Percentiles rank a stretch among this genome's conserved stretches.
Conservation (phyloP, 1,140 invertebrate genomes). For the Brachionus rubens region DNA sequence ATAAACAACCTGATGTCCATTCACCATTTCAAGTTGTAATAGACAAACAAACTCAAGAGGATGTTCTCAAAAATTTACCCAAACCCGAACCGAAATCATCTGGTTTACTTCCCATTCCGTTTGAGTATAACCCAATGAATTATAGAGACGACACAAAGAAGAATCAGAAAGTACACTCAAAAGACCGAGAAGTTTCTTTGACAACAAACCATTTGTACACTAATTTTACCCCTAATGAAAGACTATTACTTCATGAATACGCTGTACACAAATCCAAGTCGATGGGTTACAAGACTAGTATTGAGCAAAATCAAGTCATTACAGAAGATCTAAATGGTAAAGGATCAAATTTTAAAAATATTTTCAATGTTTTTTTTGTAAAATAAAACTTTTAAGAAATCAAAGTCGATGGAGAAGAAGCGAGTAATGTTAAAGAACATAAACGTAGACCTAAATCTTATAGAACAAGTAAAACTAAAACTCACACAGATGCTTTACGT, state of each 20-base stretch:
- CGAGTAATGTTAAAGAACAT: neutral
- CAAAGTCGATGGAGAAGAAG: no score
- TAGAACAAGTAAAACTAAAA: neutral
- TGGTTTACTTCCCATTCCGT: neutral
- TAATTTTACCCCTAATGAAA: neutral
- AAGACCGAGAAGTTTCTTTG: neutral
- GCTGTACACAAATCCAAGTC: neutral
- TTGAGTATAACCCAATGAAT: neutral
- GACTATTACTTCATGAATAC: conserved; percentile 16
- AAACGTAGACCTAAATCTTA: neutral
- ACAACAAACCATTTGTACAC: conserved; percentile 1
- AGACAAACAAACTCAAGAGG: conserved; percentile 1
- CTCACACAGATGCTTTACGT: neutral
- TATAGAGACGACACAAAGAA: conserved; percentile 5
- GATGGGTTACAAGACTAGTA: neutral
- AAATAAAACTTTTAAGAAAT: no score
- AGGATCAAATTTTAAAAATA: no score
- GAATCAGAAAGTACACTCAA: no score
- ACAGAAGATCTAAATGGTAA: neutral
- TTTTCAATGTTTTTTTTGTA: no score
- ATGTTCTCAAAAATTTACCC: neutral
- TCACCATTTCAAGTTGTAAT: conserved; percentile 29
- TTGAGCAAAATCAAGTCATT: neutral
- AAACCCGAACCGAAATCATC: neutral
- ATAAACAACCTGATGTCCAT: conserved; percentile 9